Percentiles rank a stretch among this genome's conserved stretches.
Evolutionary conservation across 2,797 vertebrate genomes (phyloP).

Genomic region (Steatocranus sp.): DNA sequence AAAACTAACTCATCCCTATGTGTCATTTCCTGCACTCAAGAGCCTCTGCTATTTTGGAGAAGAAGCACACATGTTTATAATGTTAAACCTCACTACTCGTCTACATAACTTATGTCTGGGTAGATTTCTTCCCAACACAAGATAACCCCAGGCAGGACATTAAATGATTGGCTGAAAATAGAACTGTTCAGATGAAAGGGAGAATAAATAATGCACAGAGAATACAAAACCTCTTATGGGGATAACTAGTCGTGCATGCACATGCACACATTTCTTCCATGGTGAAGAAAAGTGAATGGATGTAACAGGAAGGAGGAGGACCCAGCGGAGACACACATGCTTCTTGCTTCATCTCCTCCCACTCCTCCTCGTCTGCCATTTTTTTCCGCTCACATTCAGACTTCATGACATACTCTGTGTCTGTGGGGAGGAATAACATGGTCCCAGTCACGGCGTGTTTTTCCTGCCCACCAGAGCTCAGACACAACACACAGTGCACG

Average conservation of each 20-base stretch:
- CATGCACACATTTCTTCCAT: conserved; percentile 12
- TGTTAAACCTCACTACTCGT: background rate
- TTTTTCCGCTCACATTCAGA: conserved; percentile 54
- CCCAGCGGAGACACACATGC: conserved; percentile 64
- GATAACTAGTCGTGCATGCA: conserved; percentile 48
- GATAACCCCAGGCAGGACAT: conserved; percentile 50
- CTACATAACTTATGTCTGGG: conserved; percentile 46
- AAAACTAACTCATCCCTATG: background rate
- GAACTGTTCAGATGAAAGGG: conserved; percentile 63
- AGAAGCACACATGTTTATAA: conserved; percentile 26
- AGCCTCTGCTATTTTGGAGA: conserved; percentile 7
- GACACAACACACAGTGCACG: conserved; percentile 46
- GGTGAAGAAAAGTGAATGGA: conserved; percentile 71
- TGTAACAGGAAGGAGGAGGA: conserved; percentile 71
- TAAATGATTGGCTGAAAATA: conserved; percentile 66
- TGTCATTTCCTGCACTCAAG: conserved; percentile 16
- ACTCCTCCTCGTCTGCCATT: conserved; percentile 59
- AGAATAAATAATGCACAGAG: conserved; percentile 70
- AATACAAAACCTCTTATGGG: conserved; percentile 70
- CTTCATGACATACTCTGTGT: conserved; percentile 63
- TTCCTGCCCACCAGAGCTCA: conserved; percentile 64
- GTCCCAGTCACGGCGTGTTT: conserved; percentile 62
- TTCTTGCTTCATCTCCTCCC: conserved; percentile 69
- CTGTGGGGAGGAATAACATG: conserved; percentile 62
- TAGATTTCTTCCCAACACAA: conserved; percentile 26